A percentile compares a stretch with the other conserved stretches of the same genome.
Evolutionary conservation across 2,797 vertebrate genomes (phyloP).

Genomic region (Alectoris magna): DNA sequence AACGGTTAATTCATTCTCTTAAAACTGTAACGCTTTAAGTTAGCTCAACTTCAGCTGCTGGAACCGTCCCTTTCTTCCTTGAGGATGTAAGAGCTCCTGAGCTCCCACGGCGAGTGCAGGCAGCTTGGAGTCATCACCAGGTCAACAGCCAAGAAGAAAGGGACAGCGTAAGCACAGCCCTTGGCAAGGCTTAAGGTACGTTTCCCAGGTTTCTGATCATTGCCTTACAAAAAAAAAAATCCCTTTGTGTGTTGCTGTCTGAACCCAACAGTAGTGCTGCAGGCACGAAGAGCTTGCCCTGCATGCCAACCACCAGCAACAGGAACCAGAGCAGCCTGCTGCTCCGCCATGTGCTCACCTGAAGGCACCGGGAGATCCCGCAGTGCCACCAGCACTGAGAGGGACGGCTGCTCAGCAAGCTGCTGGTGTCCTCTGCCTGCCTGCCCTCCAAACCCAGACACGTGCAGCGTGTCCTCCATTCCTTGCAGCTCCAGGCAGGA

Average conservation of each 20-base stretch:
- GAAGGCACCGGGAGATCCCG: not conserved
- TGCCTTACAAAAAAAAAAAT: not conserved
- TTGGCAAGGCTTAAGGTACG: not conserved
- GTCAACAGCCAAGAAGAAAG: not conserved
- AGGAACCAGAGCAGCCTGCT: not conserved
- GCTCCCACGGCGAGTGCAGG: not conserved
- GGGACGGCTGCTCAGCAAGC: not conserved
- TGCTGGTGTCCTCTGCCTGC: not conserved
- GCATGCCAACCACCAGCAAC: conserved; percentile 7
- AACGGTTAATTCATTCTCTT: not conserved
- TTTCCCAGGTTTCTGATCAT: not conserved
- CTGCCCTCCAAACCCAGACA: not conserved
- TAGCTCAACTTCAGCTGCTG: not conserved
- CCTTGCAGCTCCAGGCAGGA: not conserved
- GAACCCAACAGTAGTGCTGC: conserved; percentile 12
- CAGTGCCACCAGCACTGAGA: not conserved
- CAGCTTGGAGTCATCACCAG: not conserved
- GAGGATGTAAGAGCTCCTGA: not conserved
- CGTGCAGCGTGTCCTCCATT: not conserved
- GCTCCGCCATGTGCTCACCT: accelerated
- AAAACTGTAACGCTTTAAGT: not conserved
- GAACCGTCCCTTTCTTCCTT: not conserved
- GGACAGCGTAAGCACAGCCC: not conserved
- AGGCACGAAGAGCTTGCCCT: not conserved
- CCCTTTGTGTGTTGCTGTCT: not conserved